A percentile compares a stretch with the other conserved stretches of the same genome.
phyloP scores from a whole-genome alignment of 2,113 vertebrate genomes.

The Malurus alboscapulatus region DNA sequence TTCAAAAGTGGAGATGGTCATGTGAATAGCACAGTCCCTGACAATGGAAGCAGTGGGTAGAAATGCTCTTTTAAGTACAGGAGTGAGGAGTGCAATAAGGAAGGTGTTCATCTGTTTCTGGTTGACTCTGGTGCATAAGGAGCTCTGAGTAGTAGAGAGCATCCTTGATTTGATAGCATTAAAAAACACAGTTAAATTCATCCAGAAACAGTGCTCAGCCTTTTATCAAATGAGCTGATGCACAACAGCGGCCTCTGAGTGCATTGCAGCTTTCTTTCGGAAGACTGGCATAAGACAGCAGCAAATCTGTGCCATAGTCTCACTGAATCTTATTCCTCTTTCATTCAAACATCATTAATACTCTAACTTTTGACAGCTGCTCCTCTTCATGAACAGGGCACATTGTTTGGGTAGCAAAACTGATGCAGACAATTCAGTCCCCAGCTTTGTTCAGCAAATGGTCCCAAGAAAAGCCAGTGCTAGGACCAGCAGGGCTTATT shows the following conservation, averaged over 20 bases:
- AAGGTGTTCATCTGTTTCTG: neutral
- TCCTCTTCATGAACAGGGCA: fast-evolving
- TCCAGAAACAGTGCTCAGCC: neutral
- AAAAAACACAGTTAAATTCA: neutral
- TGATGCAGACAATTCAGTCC: neutral
- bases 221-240: neutral
- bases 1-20: neutral
- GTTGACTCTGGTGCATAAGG: neutral
- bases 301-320: neutral
- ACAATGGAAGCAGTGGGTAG: neutral
- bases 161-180: neutral
- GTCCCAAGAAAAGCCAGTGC: neutral
- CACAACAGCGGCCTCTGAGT: neutral
- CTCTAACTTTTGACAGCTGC: neutral
- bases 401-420: neutral
- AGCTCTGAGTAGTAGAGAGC: neutral
- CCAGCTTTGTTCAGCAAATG: neutral
- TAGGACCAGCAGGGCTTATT: neutral
- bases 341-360: neutral
- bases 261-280: neutral
- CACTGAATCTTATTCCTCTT: neutral
- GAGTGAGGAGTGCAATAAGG: neutral
- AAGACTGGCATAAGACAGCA: neutral
- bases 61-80: neutral
- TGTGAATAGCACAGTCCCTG: neutral